Conservation (phyloP, 2,888 invertebrate species). For the Lasioglossum zephyrum region DNA sequence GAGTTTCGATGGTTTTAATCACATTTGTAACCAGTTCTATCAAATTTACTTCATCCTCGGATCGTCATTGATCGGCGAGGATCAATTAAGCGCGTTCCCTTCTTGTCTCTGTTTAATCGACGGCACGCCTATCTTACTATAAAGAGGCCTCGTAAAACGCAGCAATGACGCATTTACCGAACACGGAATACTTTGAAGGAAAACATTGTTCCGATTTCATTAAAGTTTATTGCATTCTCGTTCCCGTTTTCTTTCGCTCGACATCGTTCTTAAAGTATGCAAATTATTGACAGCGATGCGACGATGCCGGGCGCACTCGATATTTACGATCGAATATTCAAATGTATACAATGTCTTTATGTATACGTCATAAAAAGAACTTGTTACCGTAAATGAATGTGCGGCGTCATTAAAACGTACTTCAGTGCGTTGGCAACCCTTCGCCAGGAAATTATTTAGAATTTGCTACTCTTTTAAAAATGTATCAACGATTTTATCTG, state of each 20-base stretch:
- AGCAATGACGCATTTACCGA: not conserved
- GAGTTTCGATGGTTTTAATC: conserved; percentile 4
- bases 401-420: not conserved
- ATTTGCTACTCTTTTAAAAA: too few species aligned
- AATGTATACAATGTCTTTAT: not conserved
- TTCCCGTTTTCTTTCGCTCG: not conserved
- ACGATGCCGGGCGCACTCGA: not conserved
- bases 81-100: conserved; percentile 64
- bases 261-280: not conserved
- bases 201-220: conserved; percentile 23
- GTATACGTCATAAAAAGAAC: not conserved
- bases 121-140: conserved; percentile 25
- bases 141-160: conserved; percentile 3
- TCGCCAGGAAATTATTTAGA: not conserved
- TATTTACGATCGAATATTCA: not conserved
- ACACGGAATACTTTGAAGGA: not conserved
- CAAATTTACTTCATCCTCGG: conserved; percentile 48
- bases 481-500: too few species aligned
- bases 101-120: conserved; percentile 17
- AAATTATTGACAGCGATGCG: not conserved
- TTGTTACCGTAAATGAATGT: not conserved
- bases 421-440: not conserved
- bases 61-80: conserved; percentile 68
- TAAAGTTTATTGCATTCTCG: conserved; percentile 1
- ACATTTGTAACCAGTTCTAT: conserved; percentile 54